These are phyloP conservation scores for Aquatica leii DNA, from an alignment of 2,888 invertebrate species.

Conservation along the genomic window DNA sequence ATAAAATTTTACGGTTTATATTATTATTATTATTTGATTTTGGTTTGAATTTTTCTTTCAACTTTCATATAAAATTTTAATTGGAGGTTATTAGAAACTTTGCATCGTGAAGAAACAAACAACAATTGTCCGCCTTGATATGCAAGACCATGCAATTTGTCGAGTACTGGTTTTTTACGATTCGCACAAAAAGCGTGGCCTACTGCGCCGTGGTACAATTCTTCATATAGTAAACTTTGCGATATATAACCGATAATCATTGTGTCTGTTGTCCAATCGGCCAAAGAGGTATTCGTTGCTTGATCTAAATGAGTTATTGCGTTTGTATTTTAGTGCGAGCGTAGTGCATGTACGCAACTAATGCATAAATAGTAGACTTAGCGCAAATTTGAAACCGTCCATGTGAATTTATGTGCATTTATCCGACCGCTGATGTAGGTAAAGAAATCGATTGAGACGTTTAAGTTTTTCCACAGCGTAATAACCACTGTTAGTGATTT, in stretches of 20 bases:
- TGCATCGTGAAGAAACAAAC: neutral
- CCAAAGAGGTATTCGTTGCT: constrained; percentile 29
- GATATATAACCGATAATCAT: constrained; percentile 59
- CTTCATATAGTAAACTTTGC: constrained; percentile 51
- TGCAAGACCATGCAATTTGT: constrained; percentile 6
- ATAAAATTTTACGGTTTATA: neutral
- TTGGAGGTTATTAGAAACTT: neutral
- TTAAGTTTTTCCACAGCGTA: constrained; percentile 15
- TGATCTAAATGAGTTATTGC: neutral
- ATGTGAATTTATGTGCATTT: constrained; percentile 52
- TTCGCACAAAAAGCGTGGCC: constrained; percentile 9
- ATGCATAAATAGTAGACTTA: constrained; percentile 48
- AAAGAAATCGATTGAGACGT: constrained; percentile 40
- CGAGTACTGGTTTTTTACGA: constrained; percentile 7
- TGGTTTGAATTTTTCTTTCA: neutral
- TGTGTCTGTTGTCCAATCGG: constrained; percentile 52
- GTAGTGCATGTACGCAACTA: constrained; percentile 44
- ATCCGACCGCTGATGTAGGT: constrained; percentile 53
- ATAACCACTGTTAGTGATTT: constrained; percentile 5
- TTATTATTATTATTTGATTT: neutral
- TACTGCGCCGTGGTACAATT: constrained; percentile 47
- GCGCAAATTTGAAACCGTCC: constrained; percentile 53
- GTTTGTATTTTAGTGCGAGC: constrained; percentile 32
- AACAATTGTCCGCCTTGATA: constrained; percentile 4
- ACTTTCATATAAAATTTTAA: neutral